phyloP scores from a whole-genome alignment of 2,113 vertebrate genomes.

The Brachypteracias leptosomus region DNA sequence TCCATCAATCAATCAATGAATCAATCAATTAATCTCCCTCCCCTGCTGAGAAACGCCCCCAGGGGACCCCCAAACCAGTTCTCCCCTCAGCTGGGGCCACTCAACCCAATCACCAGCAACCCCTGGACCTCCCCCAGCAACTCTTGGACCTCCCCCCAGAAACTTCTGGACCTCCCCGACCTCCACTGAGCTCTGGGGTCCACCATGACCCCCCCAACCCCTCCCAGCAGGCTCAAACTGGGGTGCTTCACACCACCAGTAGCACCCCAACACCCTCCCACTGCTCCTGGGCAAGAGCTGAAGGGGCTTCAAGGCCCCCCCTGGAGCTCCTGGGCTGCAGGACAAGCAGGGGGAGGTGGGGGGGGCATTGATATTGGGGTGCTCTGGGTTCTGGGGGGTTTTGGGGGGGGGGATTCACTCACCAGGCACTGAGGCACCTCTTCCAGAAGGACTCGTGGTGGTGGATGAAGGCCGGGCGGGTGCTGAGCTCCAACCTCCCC shows the following conservation, averaged over 20 bases:
- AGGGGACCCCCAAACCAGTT: not conserved
- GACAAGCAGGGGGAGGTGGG: no score
- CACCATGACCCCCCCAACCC: not conserved
- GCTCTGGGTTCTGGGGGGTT: not conserved
- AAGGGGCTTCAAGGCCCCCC: not conserved
- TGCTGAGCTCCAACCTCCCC: constrained; percentile 84
- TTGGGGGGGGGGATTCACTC: not conserved
- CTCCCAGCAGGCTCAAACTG: not conserved
- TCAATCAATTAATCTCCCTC: no score
- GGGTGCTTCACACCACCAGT: no score
- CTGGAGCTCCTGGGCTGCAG: accelerated
- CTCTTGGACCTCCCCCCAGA: not conserved
- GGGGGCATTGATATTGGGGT: no score
- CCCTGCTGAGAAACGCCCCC: not conserved
- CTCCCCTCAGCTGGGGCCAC: not conserved
- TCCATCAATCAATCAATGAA: no score
- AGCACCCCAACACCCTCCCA: no score
- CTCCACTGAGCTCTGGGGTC: not conserved
- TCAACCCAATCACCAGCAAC: accelerated
- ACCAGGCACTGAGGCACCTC: constrained; percentile 88
- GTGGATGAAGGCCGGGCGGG: constrained; percentile 87
- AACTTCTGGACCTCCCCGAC: no score
- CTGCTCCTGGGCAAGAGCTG: no score
- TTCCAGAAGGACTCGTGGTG: constrained; percentile 90
- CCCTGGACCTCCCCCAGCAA: not conserved